These are phyloP conservation scores for Desoria tigrina DNA, from an alignment of 2,888 invertebrate genomes.

Conservation along the genomic window DNA sequence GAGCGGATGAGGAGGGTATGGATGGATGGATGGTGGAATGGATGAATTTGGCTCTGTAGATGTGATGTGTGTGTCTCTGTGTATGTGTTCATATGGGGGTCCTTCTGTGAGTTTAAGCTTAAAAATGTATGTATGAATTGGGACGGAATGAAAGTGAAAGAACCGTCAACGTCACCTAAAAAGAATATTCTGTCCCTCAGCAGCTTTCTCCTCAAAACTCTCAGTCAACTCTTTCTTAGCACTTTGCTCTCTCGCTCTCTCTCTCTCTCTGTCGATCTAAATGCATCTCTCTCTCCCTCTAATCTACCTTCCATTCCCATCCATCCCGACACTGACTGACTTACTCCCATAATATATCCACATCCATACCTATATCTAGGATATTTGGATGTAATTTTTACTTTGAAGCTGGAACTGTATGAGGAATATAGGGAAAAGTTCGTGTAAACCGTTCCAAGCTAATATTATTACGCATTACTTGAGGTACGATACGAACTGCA, in stretches of 20 bases:
- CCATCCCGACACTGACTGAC: slow-evolving; percentile 3
- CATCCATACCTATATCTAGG: too few relatives aligned
- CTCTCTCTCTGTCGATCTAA: slow-evolving; percentile 1
- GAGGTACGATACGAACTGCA: too few relatives aligned
- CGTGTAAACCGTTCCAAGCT: too few relatives aligned
- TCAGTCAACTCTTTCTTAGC: slow-evolving; percentile 48
- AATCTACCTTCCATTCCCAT: slow-evolving; percentile 26
- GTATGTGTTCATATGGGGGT: too few relatives aligned
- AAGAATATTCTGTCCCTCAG: slow-evolving; percentile 41
- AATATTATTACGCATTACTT: too few relatives aligned
- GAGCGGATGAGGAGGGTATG: not conserved
- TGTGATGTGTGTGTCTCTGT: too few relatives aligned
- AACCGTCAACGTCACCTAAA: slow-evolving; percentile 44
- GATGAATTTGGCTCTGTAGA: too few relatives aligned
- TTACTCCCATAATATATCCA: too few relatives aligned
- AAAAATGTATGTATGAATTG: slow-evolving; percentile 46
- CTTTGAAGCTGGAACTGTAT: too few relatives aligned
- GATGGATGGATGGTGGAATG: not conserved
- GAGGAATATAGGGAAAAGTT: too few relatives aligned
- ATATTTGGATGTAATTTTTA: too few relatives aligned
- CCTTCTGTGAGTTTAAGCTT: slow-evolving; percentile 16
- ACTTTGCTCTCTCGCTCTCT: slow-evolving; percentile 30
- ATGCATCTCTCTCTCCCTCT: slow-evolving; percentile 23
- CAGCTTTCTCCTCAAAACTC: slow-evolving; percentile 41
- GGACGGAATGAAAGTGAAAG: slow-evolving; percentile 32